Base-by-base conservation (phyloP, 2,888 invertebrate species). In the Phaedon cochleariae region DNA sequence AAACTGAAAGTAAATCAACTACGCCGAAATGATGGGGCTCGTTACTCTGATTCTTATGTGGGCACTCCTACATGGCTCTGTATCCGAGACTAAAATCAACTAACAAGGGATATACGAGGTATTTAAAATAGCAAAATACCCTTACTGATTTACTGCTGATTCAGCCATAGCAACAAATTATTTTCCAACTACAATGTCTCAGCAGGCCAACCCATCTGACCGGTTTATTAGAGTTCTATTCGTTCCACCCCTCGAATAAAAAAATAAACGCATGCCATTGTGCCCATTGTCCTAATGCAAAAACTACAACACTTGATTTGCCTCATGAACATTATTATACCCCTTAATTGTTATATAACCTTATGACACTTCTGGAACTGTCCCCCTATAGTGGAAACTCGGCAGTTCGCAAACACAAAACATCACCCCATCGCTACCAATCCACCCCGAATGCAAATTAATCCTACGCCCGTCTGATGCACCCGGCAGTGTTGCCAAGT, bases 401-500 rank as follows among this genome's bases (percentile, higher is more conserved):
- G 53, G 64, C 29, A 60, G 63, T 61, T 61, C 55, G 61, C 61
- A 64, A 63, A 60, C 61, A 67, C 64, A 64, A 67, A 67, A 67
- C 67, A 57, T 60, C 64, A 64, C 60, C 72, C 67, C 60, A 64
- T 59, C 63, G 65, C 66, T 62, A 45, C 59, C 64, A 52, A 70
- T 41, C 68, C 71, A 20, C 57, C 70, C 69, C 72, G 70, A 74
- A 76, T 77, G 76, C 73, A 77, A 78, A 79, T 79, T 76, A 79
- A 77, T 78, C 76, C 75, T 77, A 3, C 76, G 74, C 75, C 77
- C 74, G 74, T 76, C 75, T 71, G 69, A 70, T 73, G 73, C 73
- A 74, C 62, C 31, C 26, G 61, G 48, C 67, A 46, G 21, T 12
- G 66, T 66, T 66, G 66, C 66, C 66, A 31, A 4, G 34, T 49